Conservation (phyloP, 2,797 vertebrate genomes). For the Paedocypris micromegethes region DNA sequence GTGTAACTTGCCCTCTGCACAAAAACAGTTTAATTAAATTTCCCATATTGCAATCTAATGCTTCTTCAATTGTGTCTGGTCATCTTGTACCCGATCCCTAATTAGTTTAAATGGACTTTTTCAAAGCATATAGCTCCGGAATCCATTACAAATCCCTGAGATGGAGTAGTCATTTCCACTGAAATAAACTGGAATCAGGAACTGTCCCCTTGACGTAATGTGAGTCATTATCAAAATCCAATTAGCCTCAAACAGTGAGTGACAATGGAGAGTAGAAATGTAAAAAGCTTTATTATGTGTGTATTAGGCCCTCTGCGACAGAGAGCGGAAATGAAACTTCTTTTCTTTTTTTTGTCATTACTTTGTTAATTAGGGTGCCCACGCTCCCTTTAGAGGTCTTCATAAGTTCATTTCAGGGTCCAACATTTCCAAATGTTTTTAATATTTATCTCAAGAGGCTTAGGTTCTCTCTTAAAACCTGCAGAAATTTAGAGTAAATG, state of each 20-base stretch:
- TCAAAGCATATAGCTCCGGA: conserved; percentile 21
- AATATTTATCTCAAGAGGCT: conserved; percentile 47
- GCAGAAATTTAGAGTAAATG: neutral
- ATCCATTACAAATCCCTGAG: conserved; percentile 34
- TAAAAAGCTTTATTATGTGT: conserved; percentile 54
- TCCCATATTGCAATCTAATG: neutral
- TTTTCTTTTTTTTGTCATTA: conserved; percentile 48
- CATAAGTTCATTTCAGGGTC: conserved; percentile 48
- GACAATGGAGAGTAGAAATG: conserved; percentile 44
- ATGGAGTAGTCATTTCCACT: conserved; percentile 30
- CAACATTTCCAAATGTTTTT: conserved; percentile 35
- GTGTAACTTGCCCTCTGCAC: neutral
- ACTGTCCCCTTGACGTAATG: conserved; percentile 44
- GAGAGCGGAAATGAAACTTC: conserved; percentile 55
- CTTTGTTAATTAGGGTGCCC: conserved; percentile 56
- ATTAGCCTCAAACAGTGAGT: conserved; percentile 57
- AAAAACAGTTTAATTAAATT: conserved; percentile 1
- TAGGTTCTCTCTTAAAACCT: conserved; percentile 28
- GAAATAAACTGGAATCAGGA: conserved; percentile 45
- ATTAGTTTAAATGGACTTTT: conserved; percentile 21
- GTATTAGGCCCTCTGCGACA: conserved; percentile 51
- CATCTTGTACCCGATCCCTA: conserved; percentile 12
- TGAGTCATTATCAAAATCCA: conserved; percentile 57
- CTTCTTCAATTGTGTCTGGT: conserved; percentile 1
- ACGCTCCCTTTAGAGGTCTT: conserved; percentile 50